A percentile compares a stretch with the other conserved stretches of the same genome.
phyloP scores from a whole-genome alignment of 2,888 invertebrate genomes.

The Drosophila algonquin region DNA sequence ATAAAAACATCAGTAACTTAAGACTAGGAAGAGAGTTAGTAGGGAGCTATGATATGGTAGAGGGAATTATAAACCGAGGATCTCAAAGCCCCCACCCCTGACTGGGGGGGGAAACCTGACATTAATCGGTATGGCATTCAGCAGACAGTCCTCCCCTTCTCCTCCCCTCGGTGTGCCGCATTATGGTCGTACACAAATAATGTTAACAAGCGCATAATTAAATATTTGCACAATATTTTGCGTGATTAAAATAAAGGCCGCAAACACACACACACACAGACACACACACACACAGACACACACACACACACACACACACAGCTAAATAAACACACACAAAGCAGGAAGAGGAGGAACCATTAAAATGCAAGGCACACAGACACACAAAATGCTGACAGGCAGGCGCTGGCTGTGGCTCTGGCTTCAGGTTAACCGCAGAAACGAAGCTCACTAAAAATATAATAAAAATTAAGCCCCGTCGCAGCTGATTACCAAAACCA shows the following conservation, averaged over 20 bases:
- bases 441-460: slow-evolving; percentile 70
- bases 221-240: slow-evolving; percentile 71
- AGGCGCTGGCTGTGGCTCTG: slow-evolving; percentile 42
- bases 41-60: too few relatives aligned
- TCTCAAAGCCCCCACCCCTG: too few relatives aligned
- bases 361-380: slow-evolving; percentile 69
- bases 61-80: too few relatives aligned
- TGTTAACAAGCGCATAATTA: slow-evolving; percentile 76
- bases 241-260: slow-evolving; percentile 71
- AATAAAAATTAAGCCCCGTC: slow-evolving; percentile 60
- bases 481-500: slow-evolving; percentile 62
- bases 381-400: slow-evolving; percentile 62
- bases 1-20: too few relatives aligned
- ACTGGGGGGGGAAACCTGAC: neutral
- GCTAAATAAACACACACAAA: slow-evolving; percentile 17
- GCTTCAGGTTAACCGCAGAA: slow-evolving; percentile 41
- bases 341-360: slow-evolving; percentile 21
- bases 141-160: slow-evolving; percentile 19
- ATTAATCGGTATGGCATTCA: slow-evolving; percentile 34
- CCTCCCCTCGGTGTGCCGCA: slow-evolving; percentile 29
- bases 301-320: neutral
- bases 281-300: neutral
- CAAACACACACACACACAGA: slow-evolving; percentile 48
- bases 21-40: too few relatives aligned
- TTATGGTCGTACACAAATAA: slow-evolving; percentile 62